Percentiles rank a stretch among this genome's conserved stretches.
phyloP scores from a whole-genome alignment of 2,113 vertebrate species.

The Atrichornis clamosus region DNA sequence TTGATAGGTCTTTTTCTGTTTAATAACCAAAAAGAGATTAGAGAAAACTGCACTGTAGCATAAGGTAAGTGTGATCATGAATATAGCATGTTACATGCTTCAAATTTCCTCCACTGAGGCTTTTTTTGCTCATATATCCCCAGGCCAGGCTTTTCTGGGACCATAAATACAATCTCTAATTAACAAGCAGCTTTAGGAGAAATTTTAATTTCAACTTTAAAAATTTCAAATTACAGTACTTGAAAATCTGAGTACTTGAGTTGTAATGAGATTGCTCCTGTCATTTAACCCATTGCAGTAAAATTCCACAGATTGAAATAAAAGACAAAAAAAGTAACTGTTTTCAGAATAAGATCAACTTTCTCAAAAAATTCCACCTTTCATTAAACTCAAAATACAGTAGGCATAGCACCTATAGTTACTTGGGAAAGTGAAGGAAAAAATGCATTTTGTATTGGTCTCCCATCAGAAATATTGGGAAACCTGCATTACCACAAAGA shows the following conservation, averaged over 20 bases:
- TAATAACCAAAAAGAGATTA: slow-evolving; percentile 63
- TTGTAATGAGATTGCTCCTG: not conserved
- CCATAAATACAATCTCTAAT: not conserved
- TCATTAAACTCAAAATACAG: not conserved
- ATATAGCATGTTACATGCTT: not conserved
- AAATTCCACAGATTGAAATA: not conserved
- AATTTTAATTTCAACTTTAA: not conserved
- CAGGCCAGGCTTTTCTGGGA: not conserved
- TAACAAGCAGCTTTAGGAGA: not conserved
- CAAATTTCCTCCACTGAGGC: not conserved
- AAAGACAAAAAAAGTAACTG: not conserved
- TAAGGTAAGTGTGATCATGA: slow-evolving; percentile 27
- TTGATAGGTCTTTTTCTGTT: slow-evolving; percentile 98
- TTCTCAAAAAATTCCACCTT: not conserved
- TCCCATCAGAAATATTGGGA: not conserved
- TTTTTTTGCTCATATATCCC: not conserved
- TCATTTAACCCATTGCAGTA: not conserved
- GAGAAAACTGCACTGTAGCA: slow-evolving; percentile 45
- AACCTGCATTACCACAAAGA: not conserved
- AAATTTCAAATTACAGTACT: not conserved
- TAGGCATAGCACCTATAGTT: not conserved
- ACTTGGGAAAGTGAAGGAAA: not conserved
- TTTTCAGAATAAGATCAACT: not conserved
- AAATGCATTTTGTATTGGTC: not conserved
- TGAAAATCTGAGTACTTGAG: not conserved